Evolutionary conservation across 2,797 vertebrate genomes (phyloP).

Genomic region (Notolepis coatsorum): DNA sequence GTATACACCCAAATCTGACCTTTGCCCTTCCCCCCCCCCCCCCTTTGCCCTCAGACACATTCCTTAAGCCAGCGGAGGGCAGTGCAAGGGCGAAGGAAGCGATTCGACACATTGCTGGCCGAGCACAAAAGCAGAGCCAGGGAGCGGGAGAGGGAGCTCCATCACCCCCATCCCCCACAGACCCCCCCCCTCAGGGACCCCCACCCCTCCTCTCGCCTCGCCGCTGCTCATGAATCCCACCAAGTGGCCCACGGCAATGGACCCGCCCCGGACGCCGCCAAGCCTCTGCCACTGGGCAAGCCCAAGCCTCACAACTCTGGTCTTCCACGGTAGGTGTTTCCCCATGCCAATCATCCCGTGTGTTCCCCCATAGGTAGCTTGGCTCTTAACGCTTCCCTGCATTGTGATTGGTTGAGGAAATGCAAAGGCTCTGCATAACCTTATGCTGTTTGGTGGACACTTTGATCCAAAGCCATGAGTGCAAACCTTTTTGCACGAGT

Average conservation of each 20-base stretch:
- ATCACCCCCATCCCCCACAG: conserved; percentile 93
- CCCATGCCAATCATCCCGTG: too few relatives aligned
- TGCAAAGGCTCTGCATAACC: too few relatives aligned
- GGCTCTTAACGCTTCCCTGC: too few relatives aligned
- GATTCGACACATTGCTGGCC: conserved; percentile 95
- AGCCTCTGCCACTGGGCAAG: conserved; percentile 91
- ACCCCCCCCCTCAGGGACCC: conserved; percentile 98
- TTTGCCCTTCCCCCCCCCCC: background rate
- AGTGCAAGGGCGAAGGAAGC: conserved; percentile 96
- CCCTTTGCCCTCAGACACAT: conserved; percentile 90
- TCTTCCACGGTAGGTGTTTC: conserved; percentile 93
- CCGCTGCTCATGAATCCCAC: conserved; percentile 82
- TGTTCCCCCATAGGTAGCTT: too few relatives aligned
- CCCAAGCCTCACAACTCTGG: conserved; percentile 94
- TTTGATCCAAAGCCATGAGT: too few relatives aligned
- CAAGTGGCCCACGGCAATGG: conserved; percentile 90
- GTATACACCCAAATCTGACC: background rate
- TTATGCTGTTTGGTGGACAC: too few relatives aligned
- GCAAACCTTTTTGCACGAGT: too few relatives aligned
- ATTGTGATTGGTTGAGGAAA: too few relatives aligned
- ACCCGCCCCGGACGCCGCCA: conserved; percentile 84
- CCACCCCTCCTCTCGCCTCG: conserved; percentile 89
- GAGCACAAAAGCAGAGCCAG: conserved; percentile 98
- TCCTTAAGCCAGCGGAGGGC: conserved; percentile 99
- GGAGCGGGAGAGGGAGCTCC: conserved; percentile 96